Evolutionary conservation across 2,888 invertebrate species (phyloP), one percentile per base, ranked within the genome.

Genomic region (Oligia strigilis): DNA sequence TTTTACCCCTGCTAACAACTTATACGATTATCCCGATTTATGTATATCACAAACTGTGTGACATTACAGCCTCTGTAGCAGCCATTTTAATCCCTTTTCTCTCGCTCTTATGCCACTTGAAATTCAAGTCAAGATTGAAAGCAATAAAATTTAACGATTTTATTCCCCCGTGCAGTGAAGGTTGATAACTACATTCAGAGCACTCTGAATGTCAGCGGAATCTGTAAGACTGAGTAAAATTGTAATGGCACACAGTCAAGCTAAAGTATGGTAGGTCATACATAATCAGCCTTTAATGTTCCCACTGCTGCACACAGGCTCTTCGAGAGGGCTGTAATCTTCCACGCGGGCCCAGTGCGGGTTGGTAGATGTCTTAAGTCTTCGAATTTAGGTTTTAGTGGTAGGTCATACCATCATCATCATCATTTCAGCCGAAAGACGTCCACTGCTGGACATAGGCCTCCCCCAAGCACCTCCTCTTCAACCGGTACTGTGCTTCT

Each of bases 61-160:
- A 70, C 75, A 73, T 85, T 75, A 73, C 69, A 74, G 55, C 43
- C 46, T 64, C 62, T 55, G 64, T 52, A 40, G 55, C 40, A 67
- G 36, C 49, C 58, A 67, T 43, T 75, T 77, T 52, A 82, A 85
- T 76, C 86, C 86, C 81, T 64, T 75, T 85, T 71, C 75, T 66
- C 75, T 70, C 49, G 64, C 40, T 82, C 66, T 65, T 67, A 80
- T 58, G 46, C 77, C 72, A 86, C 83, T 84, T 84, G 62, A 86
- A 86, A 84, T 86, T 86, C 85, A 75, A 76, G 72, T 81, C 84
- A 73, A 86, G 84, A 84, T 72, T 66, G 69, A 78, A 86, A 75
- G 75, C 55, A 75, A 86, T 84, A 84, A 86, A 84, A 82, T 86
- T 82, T 86, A 77, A 84, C 86, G 86, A 86, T 86, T 82, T 86